A percentile compares a stretch with the other conserved stretches of the same genome.
Conservation (phyloP, 2,888 invertebrate species). For the Onchidella celtica region DNA sequence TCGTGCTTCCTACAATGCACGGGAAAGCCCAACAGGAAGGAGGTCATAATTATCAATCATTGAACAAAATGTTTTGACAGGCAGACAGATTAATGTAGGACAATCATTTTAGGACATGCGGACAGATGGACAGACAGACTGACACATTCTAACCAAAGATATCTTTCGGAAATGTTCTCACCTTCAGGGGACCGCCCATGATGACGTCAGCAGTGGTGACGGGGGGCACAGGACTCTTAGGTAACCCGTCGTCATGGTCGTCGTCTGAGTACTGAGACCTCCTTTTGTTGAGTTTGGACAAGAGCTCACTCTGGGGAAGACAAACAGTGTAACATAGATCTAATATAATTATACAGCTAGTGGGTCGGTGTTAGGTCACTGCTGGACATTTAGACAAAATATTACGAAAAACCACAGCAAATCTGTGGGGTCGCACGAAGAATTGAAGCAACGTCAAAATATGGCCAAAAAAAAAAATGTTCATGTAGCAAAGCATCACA, state of each 20-base stretch:
- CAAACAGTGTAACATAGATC: neutral
- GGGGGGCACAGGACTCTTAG: conserved; percentile 57
- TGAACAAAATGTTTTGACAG: too few relatives aligned
- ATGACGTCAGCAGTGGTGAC: conserved; percentile 58
- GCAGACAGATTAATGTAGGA: too few relatives aligned
- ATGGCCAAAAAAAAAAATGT: too few relatives aligned
- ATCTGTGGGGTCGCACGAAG: neutral
- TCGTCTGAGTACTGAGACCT: conserved; percentile 66
- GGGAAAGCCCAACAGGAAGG: too few relatives aligned
- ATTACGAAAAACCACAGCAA: neutral
- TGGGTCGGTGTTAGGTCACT: neutral
- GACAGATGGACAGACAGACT: neutral
- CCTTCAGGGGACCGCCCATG: conserved; percentile 58
- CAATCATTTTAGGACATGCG: too few relatives aligned
- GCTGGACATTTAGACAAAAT: neutral
- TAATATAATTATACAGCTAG: neutral
- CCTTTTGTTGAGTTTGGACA: conserved; percentile 66
- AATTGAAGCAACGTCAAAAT: neutral
- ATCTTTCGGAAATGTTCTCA: too few relatives aligned
- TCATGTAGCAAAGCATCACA: too few relatives aligned
- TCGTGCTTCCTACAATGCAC: too few relatives aligned
- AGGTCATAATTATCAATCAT: too few relatives aligned
- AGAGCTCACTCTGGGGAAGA: conserved; percentile 66
- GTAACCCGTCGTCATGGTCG: conserved; percentile 68
- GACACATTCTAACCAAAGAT: neutral